A percentile compares a stretch with the other conserved stretches of the same genome.
Conservation (phyloP, 1,140 invertebrate species). For the Belonocnema kinseyi region DNA sequence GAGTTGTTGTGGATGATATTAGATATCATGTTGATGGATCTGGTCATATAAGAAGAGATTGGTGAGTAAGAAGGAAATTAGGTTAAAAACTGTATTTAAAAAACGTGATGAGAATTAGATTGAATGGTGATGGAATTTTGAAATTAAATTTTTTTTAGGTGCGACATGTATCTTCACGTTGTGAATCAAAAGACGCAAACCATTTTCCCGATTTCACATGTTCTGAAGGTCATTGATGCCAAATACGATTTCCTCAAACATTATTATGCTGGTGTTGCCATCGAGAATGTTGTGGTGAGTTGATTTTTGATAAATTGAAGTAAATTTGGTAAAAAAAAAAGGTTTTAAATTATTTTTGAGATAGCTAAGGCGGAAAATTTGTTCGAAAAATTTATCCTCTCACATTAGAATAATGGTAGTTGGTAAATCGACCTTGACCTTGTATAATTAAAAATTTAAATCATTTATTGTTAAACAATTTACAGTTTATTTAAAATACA, state of each 20-base stretch:
- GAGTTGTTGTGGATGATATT: constrained; percentile 87
- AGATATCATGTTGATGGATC: constrained; percentile 84
- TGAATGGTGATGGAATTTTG: background rate
- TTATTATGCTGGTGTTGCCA: constrained; percentile 86
- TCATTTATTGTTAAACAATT: no score
- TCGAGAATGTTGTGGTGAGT: constrained; percentile 86
- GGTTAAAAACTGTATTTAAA: constrained; percentile 29
- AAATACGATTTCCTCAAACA: constrained; percentile 90
- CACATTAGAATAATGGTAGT: no score
- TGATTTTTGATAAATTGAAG: constrained; percentile 16
- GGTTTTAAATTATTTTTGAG: no score
- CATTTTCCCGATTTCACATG: constrained; percentile 86
- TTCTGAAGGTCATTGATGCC: constrained; percentile 89
- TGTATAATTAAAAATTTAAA: no score
- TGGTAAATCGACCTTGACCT: no score
- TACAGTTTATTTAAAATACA: no score
- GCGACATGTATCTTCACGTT: constrained; percentile 91
- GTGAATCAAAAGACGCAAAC: constrained; percentile 85
- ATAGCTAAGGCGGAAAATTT: no score
- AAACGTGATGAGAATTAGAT: background rate
- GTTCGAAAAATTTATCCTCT: no score
- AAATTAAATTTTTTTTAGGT: constrained; percentile 77
- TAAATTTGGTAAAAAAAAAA: no score
- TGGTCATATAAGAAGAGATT: constrained; percentile 83
- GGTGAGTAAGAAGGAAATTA: constrained; percentile 59